phyloP scores from a whole-genome alignment of 2,113 vertebrate species.

The Passer montanus region DNA sequence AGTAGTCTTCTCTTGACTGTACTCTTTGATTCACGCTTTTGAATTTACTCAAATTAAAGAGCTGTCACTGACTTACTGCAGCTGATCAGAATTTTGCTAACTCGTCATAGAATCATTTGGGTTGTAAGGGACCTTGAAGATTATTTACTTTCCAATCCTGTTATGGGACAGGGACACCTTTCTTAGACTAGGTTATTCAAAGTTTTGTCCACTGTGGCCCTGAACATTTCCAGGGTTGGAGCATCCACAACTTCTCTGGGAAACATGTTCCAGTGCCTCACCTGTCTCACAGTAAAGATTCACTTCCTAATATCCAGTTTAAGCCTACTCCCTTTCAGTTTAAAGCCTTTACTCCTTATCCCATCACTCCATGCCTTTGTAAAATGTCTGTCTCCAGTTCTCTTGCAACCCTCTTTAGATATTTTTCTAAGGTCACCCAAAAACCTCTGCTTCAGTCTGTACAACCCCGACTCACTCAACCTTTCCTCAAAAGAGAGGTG shows the following conservation, averaged over 20 bases:
- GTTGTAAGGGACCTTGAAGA: not conserved
- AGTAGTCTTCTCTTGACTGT: not conserved
- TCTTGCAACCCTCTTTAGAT: not conserved
- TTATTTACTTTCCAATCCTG: not conserved
- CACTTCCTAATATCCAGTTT: not conserved
- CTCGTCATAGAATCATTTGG: not conserved
- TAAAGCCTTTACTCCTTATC: not conserved
- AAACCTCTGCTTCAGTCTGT: not conserved
- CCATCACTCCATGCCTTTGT: not conserved
- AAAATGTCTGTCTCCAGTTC: not conserved
- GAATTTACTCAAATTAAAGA: not conserved
- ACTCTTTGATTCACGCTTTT: not conserved
- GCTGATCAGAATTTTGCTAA: slow-evolving; percentile 30
- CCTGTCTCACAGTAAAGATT: not conserved
- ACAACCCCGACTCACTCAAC: not conserved
- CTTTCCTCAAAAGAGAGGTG: not conserved
- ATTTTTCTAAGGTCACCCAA: not conserved
- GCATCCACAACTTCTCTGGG: not conserved
- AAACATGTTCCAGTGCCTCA: not conserved
- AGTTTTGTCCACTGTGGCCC: no score
- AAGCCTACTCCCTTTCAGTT: not conserved
- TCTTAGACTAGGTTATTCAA: not conserved
- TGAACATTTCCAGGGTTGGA: not conserved
- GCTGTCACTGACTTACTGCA: not conserved
- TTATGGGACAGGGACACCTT: not conserved